Evolutionary conservation across 2,888 invertebrate species (phyloP), one percentile per base, ranked within the genome.

Genomic region (Nomada hirtipes): DNA sequence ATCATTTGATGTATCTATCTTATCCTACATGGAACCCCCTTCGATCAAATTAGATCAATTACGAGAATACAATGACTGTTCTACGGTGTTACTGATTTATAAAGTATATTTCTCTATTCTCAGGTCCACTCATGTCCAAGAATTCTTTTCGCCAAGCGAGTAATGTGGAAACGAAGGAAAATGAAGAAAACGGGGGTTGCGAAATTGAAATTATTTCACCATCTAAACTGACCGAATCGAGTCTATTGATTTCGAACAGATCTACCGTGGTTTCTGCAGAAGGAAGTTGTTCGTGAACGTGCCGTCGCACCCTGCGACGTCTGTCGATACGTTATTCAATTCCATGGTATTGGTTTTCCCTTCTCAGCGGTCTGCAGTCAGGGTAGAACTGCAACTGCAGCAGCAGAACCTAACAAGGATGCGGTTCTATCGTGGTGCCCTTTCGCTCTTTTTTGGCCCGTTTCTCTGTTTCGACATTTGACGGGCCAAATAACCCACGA

Each of bases 301-400:
- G 81, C 73, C 83, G 88, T 88, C 86, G 83, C 82, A 72, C 80
- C 76, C 79, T 52, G 59, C 82, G 87, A 88, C 89, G 84, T 84
- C 89, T 88, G 88, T 89, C 88, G 87, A 88, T 88, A 88, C 86
- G 88, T 88, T 88, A 88, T 88, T 88, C 88, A 88, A 86, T 88
- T 88, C 83, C 73, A 68, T 64, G 53, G 76, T 83, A 88, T 87
- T 89, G 85, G 79, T 86, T 88, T 89, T 84, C 76, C 82, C 77
- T 74, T 78, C 84, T 72, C 77, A 42, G 61, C 67, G 77, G 67
- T 68, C 72, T 55, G 75, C 84, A 79, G 72, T 68, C 74, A 69
- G 61, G 52, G 64, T 78, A 73, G 77, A 73, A 82, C 87, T 74
- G 79, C 68, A 75, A 65, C 72, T 52, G 69, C 67, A 73, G 53